Base-by-base conservation (phyloP, 2,888 invertebrate genomes). In the Rhagophthalmus giganteus region DNA sequence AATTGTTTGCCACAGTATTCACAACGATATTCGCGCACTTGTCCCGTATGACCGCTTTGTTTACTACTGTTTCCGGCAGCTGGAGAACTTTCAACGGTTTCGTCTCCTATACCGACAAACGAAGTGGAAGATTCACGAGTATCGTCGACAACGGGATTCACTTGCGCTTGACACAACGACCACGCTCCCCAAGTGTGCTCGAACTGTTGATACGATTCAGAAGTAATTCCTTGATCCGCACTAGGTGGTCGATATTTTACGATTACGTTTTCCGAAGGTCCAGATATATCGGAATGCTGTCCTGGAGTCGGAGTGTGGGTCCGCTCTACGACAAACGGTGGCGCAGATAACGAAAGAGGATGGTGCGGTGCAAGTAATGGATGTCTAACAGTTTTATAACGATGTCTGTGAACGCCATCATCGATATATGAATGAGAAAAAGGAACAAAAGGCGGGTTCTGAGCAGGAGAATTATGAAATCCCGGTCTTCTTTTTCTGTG, bases 1-100 rank as follows among this genome's bases (percentile, higher is more conserved):
- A 92, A 92, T 74, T 91, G 91, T 75, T 92, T 92, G 46, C 90
- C 90, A 73, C 91, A 91, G 73, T 91, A 91, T 70, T 88, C 89
- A 71, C 91, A 92, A 51, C 90, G 85, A 72, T 92, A 92, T 72
- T 91, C 91, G 47, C 91, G 81, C 31, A 90, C 88, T 37, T 88
- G 86, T 24, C 68, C 68, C 16, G 66, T 55, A 9, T 60, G 60
- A 78, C 80, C 70, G 78, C 78, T 71, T 78, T 81, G 70, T 78
- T 80, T 49, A 77, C 79, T 71, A 77, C 81, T 66, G 59, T 68
- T 68, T 39, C 71, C 67, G 24, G 72, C 64, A 25, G 71, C 66
- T 45, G 69, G 65, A 74, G 80, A 66, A 76, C 80, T 57, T 75
- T 74, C 57, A 73, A 70, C 64, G 15, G 56, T 57, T 42, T 71